A percentile compares a stretch with the other conserved stretches of the same genome.
Evolutionary conservation across 2,797 vertebrate species (phyloP).

Genomic region (Dipus sagitta): DNA sequence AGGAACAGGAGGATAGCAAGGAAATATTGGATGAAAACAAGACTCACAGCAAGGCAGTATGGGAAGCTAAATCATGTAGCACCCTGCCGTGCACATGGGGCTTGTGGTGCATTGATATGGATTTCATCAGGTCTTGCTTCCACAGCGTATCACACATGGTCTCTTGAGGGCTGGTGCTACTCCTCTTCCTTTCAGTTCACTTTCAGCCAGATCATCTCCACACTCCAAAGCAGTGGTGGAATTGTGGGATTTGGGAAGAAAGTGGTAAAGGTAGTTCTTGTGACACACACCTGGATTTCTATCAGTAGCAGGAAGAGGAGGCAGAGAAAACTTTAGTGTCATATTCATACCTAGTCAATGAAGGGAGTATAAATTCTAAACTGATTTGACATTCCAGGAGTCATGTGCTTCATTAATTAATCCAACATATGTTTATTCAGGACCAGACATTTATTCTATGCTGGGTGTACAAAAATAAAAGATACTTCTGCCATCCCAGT

Average conservation of each 20-base stretch:
- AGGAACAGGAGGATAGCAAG: neutral
- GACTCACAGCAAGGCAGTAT: neutral
- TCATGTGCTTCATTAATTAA: neutral
- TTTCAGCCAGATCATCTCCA: constrained; percentile 17
- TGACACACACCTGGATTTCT: constrained; percentile 26
- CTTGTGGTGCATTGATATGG: too few relatives aligned
- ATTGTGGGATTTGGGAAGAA: constrained; percentile 12
- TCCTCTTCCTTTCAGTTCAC: neutral
- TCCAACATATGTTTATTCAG: constrained; percentile 29
- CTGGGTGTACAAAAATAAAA: neutral
- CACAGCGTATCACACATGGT: neutral
- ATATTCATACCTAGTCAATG: neutral
- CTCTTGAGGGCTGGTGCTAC: neutral
- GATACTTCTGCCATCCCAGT: neutral
- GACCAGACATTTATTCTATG: neutral
- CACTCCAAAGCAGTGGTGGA: neutral
- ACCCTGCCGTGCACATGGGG: neutral
- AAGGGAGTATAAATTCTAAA: constrained; percentile 24
- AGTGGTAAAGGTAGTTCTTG: neutral
- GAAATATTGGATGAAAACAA: neutral
- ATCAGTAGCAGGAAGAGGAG: neutral
- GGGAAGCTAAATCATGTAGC: neutral
- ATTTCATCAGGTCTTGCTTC: neutral
- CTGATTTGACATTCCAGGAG: neutral
- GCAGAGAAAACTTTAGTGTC: neutral